Evolutionary conservation across 53 echinoderm and acorn worm genomes (phyloP).

Genomic region (Mesocentrotus franciscanus): DNA sequence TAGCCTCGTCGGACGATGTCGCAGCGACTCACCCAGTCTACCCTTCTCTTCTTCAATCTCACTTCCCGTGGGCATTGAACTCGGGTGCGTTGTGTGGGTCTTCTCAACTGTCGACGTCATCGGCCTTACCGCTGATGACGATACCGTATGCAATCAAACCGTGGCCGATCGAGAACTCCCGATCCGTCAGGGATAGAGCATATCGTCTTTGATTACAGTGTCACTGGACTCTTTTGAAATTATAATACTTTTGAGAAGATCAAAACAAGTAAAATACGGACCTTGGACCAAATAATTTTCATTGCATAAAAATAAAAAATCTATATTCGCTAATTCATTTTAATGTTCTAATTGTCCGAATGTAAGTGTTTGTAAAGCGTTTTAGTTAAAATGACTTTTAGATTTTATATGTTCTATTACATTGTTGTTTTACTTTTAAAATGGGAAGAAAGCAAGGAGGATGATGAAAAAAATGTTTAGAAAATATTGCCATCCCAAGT

Average conservation of each 20-base stretch:
- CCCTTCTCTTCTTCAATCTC: slow-evolving; percentile 47
- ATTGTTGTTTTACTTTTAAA: background rate
- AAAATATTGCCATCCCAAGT: too few relatives aligned
- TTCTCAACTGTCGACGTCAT: slow-evolving; percentile 50
- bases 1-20: background rate
- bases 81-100: slow-evolving; percentile 60
- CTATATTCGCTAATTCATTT: background rate
- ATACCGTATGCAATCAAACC: slow-evolving; percentile 62
- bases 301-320: background rate
- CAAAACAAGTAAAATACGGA: background rate
- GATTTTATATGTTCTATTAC: background rate
- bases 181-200: slow-evolving; percentile 4
- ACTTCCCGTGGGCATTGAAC: slow-evolving; percentile 63
- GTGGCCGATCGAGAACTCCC: slow-evolving; percentile 30
- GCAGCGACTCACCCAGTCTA: slow-evolving; percentile 2
- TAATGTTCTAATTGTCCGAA: background rate
- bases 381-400: background rate
- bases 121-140: slow-evolving; percentile 51
- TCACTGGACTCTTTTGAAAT: background rate
- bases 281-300: background rate
- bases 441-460: background rate
- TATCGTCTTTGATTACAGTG: slow-evolving; percentile 33
- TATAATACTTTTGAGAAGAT: background rate
- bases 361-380: background rate
- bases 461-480: background rate